Conservation (phyloP, 2,797 vertebrate genomes). For the Catharus ustulatus region DNA sequence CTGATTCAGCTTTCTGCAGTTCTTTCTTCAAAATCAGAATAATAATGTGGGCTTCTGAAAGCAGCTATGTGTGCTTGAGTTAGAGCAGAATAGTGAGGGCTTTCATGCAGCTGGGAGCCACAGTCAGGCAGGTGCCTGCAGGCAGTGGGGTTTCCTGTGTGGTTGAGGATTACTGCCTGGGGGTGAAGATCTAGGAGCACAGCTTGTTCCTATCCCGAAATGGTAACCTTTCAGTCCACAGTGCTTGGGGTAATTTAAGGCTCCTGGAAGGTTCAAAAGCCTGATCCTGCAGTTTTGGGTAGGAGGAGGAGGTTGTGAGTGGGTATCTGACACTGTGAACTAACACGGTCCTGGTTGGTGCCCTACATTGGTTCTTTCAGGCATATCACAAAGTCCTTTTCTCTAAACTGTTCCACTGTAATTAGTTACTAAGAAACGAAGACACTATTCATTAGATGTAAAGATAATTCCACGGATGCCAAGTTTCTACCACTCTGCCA, state of each 20-base stretch:
- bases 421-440: slow-evolving; percentile 9
- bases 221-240: background rate
- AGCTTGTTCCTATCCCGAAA: background rate
- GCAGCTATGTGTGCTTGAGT: slow-evolving; percentile 5
- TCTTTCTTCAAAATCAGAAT: slow-evolving; percentile 43
- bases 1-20: slow-evolving; percentile 56
- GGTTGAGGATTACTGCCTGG: background rate
- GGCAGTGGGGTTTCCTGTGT: background rate
- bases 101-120: background rate
- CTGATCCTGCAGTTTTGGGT: background rate
- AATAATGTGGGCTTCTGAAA: slow-evolving; percentile 39
- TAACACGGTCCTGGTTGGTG: background rate
- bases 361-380: background rate
- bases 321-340: background rate
- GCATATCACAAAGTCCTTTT: background rate
- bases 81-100: slow-evolving; percentile 10
- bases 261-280: background rate
- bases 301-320: background rate
- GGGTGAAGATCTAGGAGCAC: background rate
- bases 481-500: background rate
- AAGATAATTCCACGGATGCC: background rate
- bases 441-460: background rate
- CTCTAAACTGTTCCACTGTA: background rate
- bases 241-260: background rate
- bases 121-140: background rate